Evolutionary conservation across 2,888 invertebrate species (phyloP), one percentile per base, ranked within the genome.

Genomic region (Mongoloraphidia duomilia): DNA sequence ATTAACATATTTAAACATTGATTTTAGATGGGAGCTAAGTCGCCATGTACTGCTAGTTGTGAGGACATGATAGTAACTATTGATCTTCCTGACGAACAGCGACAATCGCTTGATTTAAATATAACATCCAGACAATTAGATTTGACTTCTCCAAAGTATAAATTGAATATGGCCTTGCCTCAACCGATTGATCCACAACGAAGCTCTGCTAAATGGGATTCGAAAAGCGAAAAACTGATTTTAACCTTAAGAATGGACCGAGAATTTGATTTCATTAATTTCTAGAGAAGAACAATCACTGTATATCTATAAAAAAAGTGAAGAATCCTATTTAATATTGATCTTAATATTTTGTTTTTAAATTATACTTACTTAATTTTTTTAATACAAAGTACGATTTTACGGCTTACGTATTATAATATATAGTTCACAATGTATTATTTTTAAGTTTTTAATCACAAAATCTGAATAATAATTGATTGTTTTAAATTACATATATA

Each of bases 251-350:
- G 76, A 52, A 73, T 93, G 65, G 72, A 76, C 51, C 75, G 93
- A 49, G 92, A 93, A 64, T 79, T 86, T 57, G 93, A 94, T 71
- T 82, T 75, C 64, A 71, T 92, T 46, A 93, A 94, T 69, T 92
- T 93, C 69, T 92, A 74, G 73, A 50, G 35, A 41, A 44, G 6
- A 26, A 26, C 26, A 26, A 26, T 26, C 10, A 10, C 11, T 8
- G 1, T 43, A n/a, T 37, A 49, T 41, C 8, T 17, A 51, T 11
- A 13, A 36, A n/a, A 11, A 26, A 50, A 50, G 6, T 26, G 26
- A 26, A 26, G 26, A 26, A 26, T 26, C 26, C 26, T 26, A 26
- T 26, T 26, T 26, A 26, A 26, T 26, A 26, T 26, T 26, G 26
- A 6, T 26, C 26, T 5, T 1, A 26, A 26, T 6, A 26, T 26